Evolutionary conservation across 2,888 invertebrate species (phyloP), one percentile per base, ranked within the genome.

Genomic region (Andrena bicolor): DNA sequence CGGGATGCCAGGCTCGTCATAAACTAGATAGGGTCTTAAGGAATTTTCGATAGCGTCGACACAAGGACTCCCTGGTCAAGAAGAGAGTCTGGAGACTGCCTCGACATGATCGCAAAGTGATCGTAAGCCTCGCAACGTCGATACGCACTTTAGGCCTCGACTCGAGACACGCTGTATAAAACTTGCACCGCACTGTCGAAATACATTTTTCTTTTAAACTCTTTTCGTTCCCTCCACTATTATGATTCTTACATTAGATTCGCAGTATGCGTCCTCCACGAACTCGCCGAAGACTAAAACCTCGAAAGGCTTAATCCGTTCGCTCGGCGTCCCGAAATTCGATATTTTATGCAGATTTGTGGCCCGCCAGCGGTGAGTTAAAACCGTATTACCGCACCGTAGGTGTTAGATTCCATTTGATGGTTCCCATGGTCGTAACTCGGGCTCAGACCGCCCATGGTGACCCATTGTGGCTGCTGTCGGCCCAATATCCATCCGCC

Each of bases 341-440:
- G 86, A 86, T 82, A 80, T 81, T 73, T 75, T 74, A 77, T 72
- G 80, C 63, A 79, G 76, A 86, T 82, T 79, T 73, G 84, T 23
- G 75, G 74, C 61, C 16, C 53, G 41, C 35, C 69, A 26, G 49
- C 51, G 72, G 60, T 79, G 56, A 75, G 74, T 84, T 84, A 79
- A 82, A 86, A 78, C 77, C 74, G 77, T 73, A 75, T 86, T 84
- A 75, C 68, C 66, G 76, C 80, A 58, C 80, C 72, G 75, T 86
- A 86, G 88, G 86, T 88, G 84, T 89, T 88, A 84, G 81, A 89
- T 89, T 89, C 85, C 87, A 84, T 84, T 89, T 76, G 81, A 86
- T 69, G 78, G 82, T 86, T 89, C 89, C 82, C 86, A 88, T 85
- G 85, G 60, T 64, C 81, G 73, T 84, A 80, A 82, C 73, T 76